Percentiles rank a stretch among this genome's conserved stretches.
Evolutionary conservation across 2,888 invertebrate genomes (phyloP).

Genomic region (Miltochrista miniata): DNA sequence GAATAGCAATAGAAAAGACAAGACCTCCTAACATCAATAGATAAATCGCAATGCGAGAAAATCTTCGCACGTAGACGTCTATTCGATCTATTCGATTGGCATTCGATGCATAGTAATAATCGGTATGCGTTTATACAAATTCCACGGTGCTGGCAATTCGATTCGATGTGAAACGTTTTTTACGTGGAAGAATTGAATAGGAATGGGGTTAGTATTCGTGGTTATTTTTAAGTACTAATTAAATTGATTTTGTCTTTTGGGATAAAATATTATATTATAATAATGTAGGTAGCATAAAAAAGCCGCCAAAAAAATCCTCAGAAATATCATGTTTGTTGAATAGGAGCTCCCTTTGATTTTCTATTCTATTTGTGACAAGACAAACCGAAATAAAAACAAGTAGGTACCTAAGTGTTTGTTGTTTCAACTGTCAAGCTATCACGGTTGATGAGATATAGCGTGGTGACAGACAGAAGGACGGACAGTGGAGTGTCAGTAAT

Average conservation of each 20-base stretch:
- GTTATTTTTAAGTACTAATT: constrained; percentile 32
- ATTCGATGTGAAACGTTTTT: constrained; percentile 59
- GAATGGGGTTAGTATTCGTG: constrained; percentile 37
- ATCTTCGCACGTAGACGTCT: constrained; percentile 49
- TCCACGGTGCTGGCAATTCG: constrained; percentile 48
- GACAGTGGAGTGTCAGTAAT: too few relatives aligned
- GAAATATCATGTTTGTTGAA: too few relatives aligned
- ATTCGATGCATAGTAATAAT: constrained; percentile 67
- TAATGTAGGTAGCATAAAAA: too few relatives aligned
- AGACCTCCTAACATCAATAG: constrained; percentile 30
- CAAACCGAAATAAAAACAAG: too few relatives aligned
- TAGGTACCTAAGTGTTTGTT: too few relatives aligned
- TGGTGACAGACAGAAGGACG: too few relatives aligned
- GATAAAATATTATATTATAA: too few relatives aligned
- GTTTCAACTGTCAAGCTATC: too few relatives aligned
- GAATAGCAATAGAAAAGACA: constrained; percentile 17
- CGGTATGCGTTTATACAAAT: constrained; percentile 70
- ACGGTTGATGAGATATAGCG: too few relatives aligned
- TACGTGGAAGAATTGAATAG: constrained; percentile 54
- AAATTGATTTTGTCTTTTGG: constrained; percentile 22
- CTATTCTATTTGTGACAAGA: too few relatives aligned
- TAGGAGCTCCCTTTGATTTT: too few relatives aligned
- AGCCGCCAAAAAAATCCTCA: too few relatives aligned
- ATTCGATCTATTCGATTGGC: constrained; percentile 41
- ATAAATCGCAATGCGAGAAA: constrained; percentile 41